Conservation (phyloP, 2,113 vertebrate genomes). For the Centropus unirufus region DNA sequence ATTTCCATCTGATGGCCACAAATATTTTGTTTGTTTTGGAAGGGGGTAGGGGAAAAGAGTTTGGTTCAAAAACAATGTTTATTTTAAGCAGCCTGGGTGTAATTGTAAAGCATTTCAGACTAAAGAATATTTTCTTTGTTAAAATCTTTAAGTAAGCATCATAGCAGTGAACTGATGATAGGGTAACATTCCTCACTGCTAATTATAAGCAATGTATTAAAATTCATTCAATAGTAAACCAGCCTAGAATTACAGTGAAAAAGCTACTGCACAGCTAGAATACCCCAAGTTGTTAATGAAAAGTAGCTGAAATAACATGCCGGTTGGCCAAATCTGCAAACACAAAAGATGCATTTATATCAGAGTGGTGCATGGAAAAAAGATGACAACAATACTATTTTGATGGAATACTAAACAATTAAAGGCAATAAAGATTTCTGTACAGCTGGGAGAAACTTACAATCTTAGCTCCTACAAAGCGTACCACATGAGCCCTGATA, state of each 20-base stretch:
- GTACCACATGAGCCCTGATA: not conserved
- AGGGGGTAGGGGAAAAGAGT: not conserved
- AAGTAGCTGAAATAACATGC: constrained; percentile 63
- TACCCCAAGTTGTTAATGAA: constrained; percentile 60
- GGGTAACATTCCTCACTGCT: constrained; percentile 52
- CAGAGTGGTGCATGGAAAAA: not conserved
- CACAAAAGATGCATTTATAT: constrained; percentile 57
- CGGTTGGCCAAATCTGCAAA: constrained; percentile 28
- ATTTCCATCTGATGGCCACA: constrained; percentile 52
- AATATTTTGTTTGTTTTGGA: constrained; percentile 48
- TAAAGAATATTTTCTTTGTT: constrained; percentile 68
- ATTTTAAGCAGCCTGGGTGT: constrained; percentile 29
- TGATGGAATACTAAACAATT: constrained; percentile 14
- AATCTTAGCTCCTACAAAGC: constrained; percentile 3
- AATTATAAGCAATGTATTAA: constrained; percentile 67
- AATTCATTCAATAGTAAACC: constrained; percentile 65
- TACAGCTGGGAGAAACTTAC: not conserved
- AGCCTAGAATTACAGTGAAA: constrained; percentile 47
- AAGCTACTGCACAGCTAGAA: constrained; percentile 55
- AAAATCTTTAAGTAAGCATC: constrained; percentile 49
- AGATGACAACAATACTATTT: constrained; percentile 32
- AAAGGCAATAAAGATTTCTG: constrained; percentile 11
- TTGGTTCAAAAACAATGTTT: constrained; percentile 59
- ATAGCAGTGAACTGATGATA: constrained; percentile 56
- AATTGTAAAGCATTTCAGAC: constrained; percentile 34